A percentile compares a stretch with the other conserved stretches of the same genome.
Conservation (phyloP, 2,113 vertebrate species). For the Sula dactylatra region DNA sequence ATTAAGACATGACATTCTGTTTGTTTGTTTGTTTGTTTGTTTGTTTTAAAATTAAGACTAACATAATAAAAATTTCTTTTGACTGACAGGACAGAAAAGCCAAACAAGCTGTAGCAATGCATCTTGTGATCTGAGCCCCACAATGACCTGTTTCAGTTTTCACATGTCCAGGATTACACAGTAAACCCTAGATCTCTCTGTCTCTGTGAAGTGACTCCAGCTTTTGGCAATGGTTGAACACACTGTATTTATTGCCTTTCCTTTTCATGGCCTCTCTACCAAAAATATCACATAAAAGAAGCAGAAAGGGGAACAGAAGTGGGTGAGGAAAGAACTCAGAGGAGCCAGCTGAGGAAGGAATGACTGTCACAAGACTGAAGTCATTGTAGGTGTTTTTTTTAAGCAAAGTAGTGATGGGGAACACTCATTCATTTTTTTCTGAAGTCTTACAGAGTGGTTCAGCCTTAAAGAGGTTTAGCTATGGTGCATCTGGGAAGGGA, state of each 20-base stretch:
- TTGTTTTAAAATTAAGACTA: background rate
- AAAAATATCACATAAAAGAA: conserved; percentile 23
- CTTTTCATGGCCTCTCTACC: background rate
- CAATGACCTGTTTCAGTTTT: conserved; percentile 11
- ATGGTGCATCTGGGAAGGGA: background rate
- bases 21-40: background rate
- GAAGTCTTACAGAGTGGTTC: background rate
- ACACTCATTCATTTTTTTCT: background rate
- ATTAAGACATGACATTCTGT: background rate
- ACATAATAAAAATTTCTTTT: background rate
- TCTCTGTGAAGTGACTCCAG: conserved; percentile 31
- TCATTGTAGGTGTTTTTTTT: background rate
- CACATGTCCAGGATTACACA: conserved; percentile 10
- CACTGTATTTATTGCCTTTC: background rate
- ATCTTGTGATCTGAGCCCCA: conserved; percentile 21
- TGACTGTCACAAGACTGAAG: conserved; percentile 36
- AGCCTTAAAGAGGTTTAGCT: background rate
- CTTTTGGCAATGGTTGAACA: conserved; percentile 28
- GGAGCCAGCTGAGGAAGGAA: conserved; percentile 10
- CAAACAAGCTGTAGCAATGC: background rate
- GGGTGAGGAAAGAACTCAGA: background rate
- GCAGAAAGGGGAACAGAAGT: conserved; percentile 1
- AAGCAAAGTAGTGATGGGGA: background rate
- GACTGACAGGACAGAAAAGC: background rate
- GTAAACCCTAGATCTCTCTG: background rate